Evolutionary conservation across 2,797 vertebrate species (phyloP).

Genomic region (Argya squamiceps): DNA sequence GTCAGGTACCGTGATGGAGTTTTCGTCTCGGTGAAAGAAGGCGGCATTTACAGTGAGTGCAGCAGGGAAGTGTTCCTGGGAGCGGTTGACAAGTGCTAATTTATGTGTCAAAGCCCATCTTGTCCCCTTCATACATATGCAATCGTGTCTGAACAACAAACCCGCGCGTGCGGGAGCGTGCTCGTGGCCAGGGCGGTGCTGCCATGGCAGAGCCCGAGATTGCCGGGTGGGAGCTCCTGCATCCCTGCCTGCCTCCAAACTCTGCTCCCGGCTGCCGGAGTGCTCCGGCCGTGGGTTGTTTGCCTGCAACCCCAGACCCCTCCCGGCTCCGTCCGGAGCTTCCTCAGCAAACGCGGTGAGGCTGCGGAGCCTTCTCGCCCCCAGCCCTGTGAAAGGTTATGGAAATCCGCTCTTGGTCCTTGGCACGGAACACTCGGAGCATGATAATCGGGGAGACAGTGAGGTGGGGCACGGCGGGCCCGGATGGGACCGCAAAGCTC

Average conservation of each 20-base stretch:
- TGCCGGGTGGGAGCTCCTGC: neutral
- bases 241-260: neutral
- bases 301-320: neutral
- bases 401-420: conserved; percentile 8
- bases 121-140: conserved; percentile 72
- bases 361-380: neutral
- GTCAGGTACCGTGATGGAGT: conserved; percentile 1
- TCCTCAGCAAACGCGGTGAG: neutral
- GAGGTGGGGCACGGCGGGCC: conserved; percentile 15
- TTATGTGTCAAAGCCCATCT: conserved; percentile 72
- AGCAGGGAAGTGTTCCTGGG: conserved; percentile 48
- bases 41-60: conserved; percentile 44
- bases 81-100: conserved; percentile 72
- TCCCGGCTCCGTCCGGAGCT: neutral
- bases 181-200: neutral
- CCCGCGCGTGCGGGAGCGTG: neutral
- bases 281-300: rapidly evolving
- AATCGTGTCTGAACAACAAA: conserved; percentile 46
- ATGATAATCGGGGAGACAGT: conserved; percentile 29
- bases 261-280: neutral
- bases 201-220: neutral
- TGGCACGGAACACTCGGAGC: neutral
- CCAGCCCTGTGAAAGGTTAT: neutral
- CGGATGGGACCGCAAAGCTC: conserved; percentile 31
- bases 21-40: conserved; percentile 11